phyloP scores from a whole-genome alignment of 2,113 vertebrate species.

The Pyrgilauda ruficollis region DNA sequence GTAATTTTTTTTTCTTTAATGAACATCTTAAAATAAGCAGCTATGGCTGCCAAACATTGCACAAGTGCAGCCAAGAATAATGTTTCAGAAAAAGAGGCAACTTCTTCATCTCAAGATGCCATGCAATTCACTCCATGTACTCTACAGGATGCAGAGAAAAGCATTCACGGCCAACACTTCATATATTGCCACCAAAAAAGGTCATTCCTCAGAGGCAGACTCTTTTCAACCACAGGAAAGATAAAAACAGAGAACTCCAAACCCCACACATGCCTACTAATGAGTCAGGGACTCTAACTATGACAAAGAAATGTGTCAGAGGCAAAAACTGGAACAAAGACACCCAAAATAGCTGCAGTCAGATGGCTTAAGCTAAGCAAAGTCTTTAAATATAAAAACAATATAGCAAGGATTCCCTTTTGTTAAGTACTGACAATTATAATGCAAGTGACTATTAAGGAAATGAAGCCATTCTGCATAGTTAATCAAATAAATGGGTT shows the following conservation, averaged over 20 bases:
- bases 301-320: not conserved
- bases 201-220: not conserved
- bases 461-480: not conserved
- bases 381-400: not conserved
- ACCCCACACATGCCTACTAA: not conserved
- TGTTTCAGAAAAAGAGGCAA: conserved; percentile 37
- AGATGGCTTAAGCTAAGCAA: not conserved
- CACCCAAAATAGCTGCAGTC: not conserved
- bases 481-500: not conserved
- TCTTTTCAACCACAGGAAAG: not conserved
- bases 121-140: not conserved
- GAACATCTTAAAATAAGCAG: conserved; percentile 66
- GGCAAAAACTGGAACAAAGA: conserved; percentile 2
- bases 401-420: not conserved
- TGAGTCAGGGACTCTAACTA: not conserved
- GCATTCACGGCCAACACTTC: not conserved
- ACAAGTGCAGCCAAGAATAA: conserved; percentile 66
- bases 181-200: not conserved
- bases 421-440: not conserved
- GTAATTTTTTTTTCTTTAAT: conserved; percentile 57
- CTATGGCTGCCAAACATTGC: conserved; percentile 65
- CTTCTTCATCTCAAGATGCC: conserved; percentile 20
- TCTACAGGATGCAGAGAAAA: not conserved
- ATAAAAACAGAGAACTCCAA: not conserved
- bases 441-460: not conserved